Base-by-base conservation (phyloP, 2,113 vertebrate genomes). In the Zingel zingel region DNA sequence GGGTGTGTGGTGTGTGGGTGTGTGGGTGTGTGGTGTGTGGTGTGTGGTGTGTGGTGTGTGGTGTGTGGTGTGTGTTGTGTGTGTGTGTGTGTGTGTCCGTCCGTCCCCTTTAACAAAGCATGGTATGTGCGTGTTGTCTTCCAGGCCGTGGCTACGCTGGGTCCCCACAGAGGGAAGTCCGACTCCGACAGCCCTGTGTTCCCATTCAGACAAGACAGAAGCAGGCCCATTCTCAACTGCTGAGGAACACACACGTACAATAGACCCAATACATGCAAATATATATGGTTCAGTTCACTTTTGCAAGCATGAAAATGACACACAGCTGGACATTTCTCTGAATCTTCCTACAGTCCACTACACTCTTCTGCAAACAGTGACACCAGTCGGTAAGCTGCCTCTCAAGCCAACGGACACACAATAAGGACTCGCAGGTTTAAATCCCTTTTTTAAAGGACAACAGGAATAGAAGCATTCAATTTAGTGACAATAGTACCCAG, bases 101-200 rank as follows among this genome's bases (percentile, higher is more conserved):
- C n/a, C n/a, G n/a, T n/a, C n/a, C n/a, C 3, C 33, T 79, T 53
- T 74, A 68, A 76, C 30, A 72, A 43, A 63, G 18, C 27, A 58
- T 58, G 9, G 23, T 64, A 0, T 63, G 7, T 84, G 59, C 61
- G 57, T 88, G 57, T 85, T 71, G 13, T 88, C 45, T 1, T 25
- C 27, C 93, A 99, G 98, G 97, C 97, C 45, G 97, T 98, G 95
- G 98, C 97, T 61, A 97, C 97, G 0, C 84, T 99, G 79, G 98
- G 97, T 43, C 97, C 97, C 18, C 97, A 98, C 89, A 95, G 97
- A 92, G 97, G 96, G 83, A 98, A 97, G 90, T 69, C 95, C 5
- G 97, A 99, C 66, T 36, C 89, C 0, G 93, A 93, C 45, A 82
- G 88, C 78, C n/a, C 88, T 0, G 67, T 71, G 43, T 93, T 94